Evolutionary conservation across 2,797 vertebrate genomes (phyloP), one percentile per base, ranked within the genome.

Genomic region (Pangasius djambal): DNA sequence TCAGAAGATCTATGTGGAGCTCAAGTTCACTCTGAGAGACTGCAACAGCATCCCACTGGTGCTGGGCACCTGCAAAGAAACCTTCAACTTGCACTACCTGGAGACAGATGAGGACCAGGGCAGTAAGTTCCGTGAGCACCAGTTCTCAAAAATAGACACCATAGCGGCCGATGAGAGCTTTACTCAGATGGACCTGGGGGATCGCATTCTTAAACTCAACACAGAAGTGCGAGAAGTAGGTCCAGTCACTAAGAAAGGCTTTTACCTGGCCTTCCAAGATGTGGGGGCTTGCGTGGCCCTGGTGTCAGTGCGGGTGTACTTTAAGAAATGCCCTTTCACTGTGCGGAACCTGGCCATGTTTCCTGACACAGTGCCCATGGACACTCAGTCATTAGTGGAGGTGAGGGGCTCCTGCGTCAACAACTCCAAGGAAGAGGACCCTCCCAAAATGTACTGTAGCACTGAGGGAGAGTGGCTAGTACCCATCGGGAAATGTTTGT

Each of bases 391-490:
- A 0, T 92, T 99, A 93, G 98, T 99, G 95, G 98, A 99, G 94
- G 98, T 99, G 90, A 95, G 96, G 92, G 98, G 98, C 92, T 98
- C 96, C 86, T 99, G 98, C 88, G 98, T 99, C 95, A 99, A 99
- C 94, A 97, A 99, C 94, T 99, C 98, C 89, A 98, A 97, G 95
- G 98, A 99, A 93, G 98, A 99, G 92, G 98, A 99, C 85, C 95
- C 97, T 4, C 98, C 98, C 67, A 97, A 97, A 96, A 99, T 99
- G 98, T 99, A 99, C 95, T 99, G 98, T 96, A 99, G 98, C 93
- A 99, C 98, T 0, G 98, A 99, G 90, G 98, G 98, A 1, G 98
- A 99, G 94, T 99, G 98, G 98, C 97, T 99, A 0, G 98, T 99
- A 87, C 98, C 98, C 77, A 99, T 99, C 77, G 98, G 98, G 93